Conservation (phyloP, 2,113 vertebrate genomes). For the Sinosuthora webbiana region DNA sequence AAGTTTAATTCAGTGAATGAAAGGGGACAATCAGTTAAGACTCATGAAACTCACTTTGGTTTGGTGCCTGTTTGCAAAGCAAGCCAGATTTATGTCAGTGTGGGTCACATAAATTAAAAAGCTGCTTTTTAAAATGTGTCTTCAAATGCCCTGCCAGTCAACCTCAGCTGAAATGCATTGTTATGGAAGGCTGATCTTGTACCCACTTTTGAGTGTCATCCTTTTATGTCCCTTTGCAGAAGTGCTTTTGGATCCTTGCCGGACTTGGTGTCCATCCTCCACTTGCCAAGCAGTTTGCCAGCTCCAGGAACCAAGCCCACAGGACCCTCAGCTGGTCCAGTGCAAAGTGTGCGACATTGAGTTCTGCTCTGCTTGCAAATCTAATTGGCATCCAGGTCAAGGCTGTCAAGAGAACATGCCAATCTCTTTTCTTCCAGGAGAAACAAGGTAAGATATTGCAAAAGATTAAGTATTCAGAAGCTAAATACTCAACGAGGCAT, state of each 20-base stretch:
- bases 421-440: constrained; percentile 90
- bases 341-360: constrained; percentile 89
- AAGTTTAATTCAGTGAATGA: not conserved
- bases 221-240: constrained; percentile 73
- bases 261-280: constrained; percentile 96
- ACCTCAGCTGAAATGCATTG: not conserved
- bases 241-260: constrained; percentile 95
- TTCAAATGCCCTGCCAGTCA: not conserved
- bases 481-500: not conserved
- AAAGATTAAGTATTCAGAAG: not conserved
- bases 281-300: constrained; percentile 97
- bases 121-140: not conserved
- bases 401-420: constrained; percentile 90
- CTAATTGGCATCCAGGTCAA: constrained; percentile 93
- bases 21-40: not conserved
- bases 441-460: constrained; percentile 82
- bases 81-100: not conserved
- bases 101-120: not conserved
- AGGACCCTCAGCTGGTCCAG: constrained; percentile 88
- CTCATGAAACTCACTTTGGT: not conserved
- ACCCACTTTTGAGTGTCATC: not conserved
- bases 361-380: constrained; percentile 95
- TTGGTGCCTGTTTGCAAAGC: not conserved
- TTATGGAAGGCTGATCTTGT: not conserved
- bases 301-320: constrained; percentile 85